phyloP scores from a whole-genome alignment of 2,113 vertebrate species.

The Illadopsis cleaveri region DNA sequence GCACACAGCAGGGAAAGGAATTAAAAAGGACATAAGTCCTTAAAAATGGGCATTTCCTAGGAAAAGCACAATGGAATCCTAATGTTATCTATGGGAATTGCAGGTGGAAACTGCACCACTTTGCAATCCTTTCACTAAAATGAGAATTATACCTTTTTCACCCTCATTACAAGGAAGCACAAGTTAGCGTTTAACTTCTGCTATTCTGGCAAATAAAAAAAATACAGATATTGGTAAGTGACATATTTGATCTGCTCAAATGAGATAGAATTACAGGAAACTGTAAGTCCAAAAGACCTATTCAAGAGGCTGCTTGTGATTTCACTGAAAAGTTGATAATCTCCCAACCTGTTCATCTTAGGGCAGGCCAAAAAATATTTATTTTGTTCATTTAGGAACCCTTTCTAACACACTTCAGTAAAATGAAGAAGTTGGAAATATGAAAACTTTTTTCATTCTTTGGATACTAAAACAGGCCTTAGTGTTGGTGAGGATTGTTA shows the following conservation, averaged over 20 bases:
- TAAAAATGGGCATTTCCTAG: neutral
- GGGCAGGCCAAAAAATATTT: neutral
- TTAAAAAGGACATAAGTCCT: neutral
- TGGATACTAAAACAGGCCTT: neutral
- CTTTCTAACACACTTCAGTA: neutral
- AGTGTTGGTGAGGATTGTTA: neutral
- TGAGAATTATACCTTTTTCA: neutral
- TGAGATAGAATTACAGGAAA: neutral
- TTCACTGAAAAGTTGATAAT: neutral
- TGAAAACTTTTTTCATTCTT: neutral
- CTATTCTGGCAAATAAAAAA: neutral
- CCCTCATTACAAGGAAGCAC: neutral
- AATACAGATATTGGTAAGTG: neutral
- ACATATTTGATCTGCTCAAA: neutral
- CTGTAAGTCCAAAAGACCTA: neutral
- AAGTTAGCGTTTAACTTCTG: neutral
- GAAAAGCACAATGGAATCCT: neutral
- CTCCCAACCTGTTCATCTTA: neutral
- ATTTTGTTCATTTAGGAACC: neutral
- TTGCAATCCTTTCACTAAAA: neutral
- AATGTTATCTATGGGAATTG: neutral
- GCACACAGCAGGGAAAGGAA: neutral
- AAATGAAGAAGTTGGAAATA: neutral
- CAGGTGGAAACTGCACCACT: neutral
- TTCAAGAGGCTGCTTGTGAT: neutral